Conservation (phyloP, 2,113 vertebrate species). For the Condylura cristata region DNA sequence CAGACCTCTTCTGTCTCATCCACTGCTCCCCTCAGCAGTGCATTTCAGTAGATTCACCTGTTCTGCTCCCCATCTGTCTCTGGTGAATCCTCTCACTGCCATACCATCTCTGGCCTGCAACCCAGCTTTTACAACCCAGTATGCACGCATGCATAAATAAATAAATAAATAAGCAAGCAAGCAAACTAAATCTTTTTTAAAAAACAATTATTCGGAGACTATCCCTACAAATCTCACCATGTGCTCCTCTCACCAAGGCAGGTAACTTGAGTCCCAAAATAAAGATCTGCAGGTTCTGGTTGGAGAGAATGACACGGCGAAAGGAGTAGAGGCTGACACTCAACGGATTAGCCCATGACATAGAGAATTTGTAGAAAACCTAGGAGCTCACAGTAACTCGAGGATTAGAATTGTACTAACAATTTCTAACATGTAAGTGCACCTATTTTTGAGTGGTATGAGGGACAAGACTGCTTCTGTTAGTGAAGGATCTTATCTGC, state of each 20-base stretch:
- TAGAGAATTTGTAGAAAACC: neutral
- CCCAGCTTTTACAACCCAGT: no score
- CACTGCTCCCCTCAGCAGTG: no score
- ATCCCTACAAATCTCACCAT: neutral
- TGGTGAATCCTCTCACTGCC: no score
- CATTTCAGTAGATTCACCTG: no score
- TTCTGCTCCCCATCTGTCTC: no score
- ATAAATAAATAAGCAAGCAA: no score
- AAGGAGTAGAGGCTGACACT: neutral
- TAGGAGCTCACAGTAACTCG: neutral
- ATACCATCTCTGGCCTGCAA: no score
- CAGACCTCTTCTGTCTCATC: no score
- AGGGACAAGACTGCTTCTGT: neutral
- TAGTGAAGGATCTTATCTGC: neutral
- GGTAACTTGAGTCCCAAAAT: neutral
- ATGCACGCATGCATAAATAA: no score
- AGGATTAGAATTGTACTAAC: neutral
- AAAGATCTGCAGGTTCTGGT: neutral
- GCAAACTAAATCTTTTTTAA: no score
- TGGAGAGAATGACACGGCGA: neutral
- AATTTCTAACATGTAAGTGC: neutral
- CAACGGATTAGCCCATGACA: neutral
- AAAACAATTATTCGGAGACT: neutral
- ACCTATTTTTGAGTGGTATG: neutral
- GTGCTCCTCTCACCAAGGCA: neutral